Evolutionary conservation across 2,888 invertebrate genomes (phyloP).

Genomic region (Eubasilissa splendida): DNA sequence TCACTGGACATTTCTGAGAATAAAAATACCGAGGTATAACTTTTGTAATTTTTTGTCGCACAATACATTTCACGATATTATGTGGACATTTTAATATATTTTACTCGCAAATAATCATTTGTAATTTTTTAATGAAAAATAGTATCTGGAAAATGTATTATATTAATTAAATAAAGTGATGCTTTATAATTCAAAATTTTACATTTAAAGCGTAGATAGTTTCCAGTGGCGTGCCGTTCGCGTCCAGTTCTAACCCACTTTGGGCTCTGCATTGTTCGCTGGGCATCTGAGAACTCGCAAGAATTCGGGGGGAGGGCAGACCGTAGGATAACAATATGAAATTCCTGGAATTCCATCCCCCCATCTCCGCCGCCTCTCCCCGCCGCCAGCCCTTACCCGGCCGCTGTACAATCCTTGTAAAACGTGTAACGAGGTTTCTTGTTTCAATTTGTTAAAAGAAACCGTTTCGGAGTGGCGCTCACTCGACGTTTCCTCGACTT

Average conservation of each 20-base stretch:
- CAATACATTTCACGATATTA: no score
- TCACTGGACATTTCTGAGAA: no score
- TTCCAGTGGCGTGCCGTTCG: neutral
- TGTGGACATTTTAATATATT: no score
- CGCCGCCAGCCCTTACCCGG: neutral
- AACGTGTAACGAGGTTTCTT: constrained; percentile 29
- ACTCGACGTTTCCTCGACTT: neutral
- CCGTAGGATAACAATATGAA: constrained; percentile 47
- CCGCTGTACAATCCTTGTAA: constrained; percentile 14
- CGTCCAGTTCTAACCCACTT: constrained; percentile 18
- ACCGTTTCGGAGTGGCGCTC: neutral
- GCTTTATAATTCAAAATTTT: no score
- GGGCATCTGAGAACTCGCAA: constrained; percentile 30
- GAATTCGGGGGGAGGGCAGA: constrained; percentile 12
- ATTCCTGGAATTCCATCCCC: constrained; percentile 35
- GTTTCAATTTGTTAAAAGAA: constrained; percentile 31
- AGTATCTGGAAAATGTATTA: no score
- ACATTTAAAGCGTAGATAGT: no score
- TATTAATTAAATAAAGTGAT: no score
- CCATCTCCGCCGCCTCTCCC: neutral
- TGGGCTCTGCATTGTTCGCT: neutral
- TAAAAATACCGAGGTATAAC: no score
- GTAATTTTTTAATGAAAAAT: no score
- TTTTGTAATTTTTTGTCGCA: no score
- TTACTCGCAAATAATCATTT: no score